Evolutionary conservation across 2,113 vertebrate genomes (phyloP).

Genomic region (Tyrannus savana): DNA sequence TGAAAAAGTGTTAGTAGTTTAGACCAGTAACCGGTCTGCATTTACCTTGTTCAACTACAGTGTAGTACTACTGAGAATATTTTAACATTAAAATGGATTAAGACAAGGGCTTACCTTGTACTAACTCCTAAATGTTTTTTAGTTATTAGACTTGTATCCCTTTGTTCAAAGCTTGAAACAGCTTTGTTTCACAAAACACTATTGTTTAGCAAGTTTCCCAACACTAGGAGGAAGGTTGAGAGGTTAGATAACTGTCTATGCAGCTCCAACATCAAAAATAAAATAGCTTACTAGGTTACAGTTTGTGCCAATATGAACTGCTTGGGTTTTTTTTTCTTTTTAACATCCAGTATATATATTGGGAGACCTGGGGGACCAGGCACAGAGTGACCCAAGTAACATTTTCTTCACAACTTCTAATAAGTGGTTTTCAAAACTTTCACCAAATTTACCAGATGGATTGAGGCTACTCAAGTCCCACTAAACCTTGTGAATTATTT

Average conservation of each 20-base stretch:
- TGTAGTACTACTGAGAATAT: background rate
- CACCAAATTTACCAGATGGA: background rate
- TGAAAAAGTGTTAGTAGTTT: background rate
- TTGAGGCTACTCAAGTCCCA: background rate
- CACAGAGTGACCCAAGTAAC: background rate
- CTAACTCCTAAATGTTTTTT: background rate
- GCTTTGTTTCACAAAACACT: background rate
- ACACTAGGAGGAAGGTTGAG: background rate
- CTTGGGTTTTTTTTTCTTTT: background rate
- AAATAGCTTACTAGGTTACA: background rate
- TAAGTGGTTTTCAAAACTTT: background rate
- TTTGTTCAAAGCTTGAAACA: background rate
- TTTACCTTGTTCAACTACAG: background rate
- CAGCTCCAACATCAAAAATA: background rate
- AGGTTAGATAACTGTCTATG: background rate
- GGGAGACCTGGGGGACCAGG: accelerated
- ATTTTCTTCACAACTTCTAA: background rate
- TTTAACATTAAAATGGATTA: background rate
- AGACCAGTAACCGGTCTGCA: background rate
- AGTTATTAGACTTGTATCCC: background rate
- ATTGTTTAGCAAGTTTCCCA: background rate
- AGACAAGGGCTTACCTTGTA: background rate
- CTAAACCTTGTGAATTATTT: background rate
- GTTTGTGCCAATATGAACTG: background rate
- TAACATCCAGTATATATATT: background rate